Conservation (phyloP, 1,140 invertebrate genomes). For the Druon quercuslanigerum region DNA sequence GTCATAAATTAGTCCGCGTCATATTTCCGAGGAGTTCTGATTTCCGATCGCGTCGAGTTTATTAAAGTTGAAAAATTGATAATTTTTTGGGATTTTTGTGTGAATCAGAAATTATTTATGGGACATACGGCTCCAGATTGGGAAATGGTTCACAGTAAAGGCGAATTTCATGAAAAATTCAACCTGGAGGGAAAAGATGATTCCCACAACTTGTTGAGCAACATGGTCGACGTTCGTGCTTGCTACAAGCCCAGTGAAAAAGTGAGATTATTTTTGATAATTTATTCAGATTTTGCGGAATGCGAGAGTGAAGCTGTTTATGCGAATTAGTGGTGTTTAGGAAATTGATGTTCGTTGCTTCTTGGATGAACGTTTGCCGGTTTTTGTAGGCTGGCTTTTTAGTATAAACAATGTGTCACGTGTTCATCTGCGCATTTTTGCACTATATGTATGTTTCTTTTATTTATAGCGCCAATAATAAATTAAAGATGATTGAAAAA, state of each 20-base stretch:
- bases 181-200: slow-evolving; percentile 63
- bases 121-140: slow-evolving; percentile 34
- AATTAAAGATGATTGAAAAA: too few relatives aligned
- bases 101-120: slow-evolving; percentile 5
- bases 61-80: background rate
- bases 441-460: too few relatives aligned
- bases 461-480: too few relatives aligned
- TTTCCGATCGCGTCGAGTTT: background rate
- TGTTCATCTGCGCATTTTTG: too few relatives aligned
- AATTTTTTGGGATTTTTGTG: background rate
- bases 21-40: too few relatives aligned
- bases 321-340: background rate
- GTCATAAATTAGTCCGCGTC: too few relatives aligned
- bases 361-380: background rate
- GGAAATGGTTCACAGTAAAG: slow-evolving; percentile 67
- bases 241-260: slow-evolving; percentile 76
- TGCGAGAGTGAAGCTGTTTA: background rate
- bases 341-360: background rate
- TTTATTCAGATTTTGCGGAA: background rate
- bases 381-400: background rate
- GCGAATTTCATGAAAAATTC: slow-evolving; percentile 63
- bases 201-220: slow-evolving; percentile 68
- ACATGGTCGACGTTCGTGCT: slow-evolving; percentile 75
- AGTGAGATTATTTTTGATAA: slow-evolving; percentile 61
- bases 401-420: too few relatives aligned